Evolutionary conservation across 1,140 invertebrate genomes (phyloP).

Genomic region (Leptopilina clavipes): DNA sequence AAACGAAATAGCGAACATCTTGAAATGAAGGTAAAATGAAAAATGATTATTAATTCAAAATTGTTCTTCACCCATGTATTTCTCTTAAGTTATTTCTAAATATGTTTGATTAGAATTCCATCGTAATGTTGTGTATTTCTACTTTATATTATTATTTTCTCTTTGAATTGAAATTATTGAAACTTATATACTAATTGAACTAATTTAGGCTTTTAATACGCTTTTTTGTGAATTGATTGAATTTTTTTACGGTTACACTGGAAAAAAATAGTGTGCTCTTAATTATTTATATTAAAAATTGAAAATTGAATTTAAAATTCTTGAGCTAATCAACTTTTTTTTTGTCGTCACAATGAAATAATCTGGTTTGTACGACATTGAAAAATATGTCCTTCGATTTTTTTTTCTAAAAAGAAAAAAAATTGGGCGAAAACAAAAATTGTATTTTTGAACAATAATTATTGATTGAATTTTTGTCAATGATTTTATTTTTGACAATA

Average conservation of each 20-base stretch:
- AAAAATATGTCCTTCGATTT: slow-evolving; percentile 41
- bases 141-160: not conserved
- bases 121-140: not conserved
- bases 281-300: not conserved
- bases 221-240: slow-evolving; percentile 1
- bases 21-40: not conserved
- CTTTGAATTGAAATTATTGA: not conserved
- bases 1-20: not conserved
- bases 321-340: slow-evolving; percentile 32
- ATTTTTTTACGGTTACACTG: slow-evolving; percentile 41
- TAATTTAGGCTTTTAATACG: slow-evolving; percentile 19
- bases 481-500: slow-evolving; percentile 27
- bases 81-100: slow-evolving; percentile 3
- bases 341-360: slow-evolving; percentile 45
- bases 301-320: slow-evolving; percentile 30
- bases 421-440: slow-evolving; percentile 42
- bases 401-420: slow-evolving; percentile 10
- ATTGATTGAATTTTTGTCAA: slow-evolving; percentile 41
- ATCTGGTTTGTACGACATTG: slow-evolving; percentile 25
- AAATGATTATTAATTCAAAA: not conserved
- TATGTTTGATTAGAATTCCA: not conserved
- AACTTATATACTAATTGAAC: not conserved
- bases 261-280: slow-evolving; percentile 17
- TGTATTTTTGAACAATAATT: slow-evolving; percentile 40
- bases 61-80: not conserved